Evolutionary conservation across 2,888 invertebrate genomes (phyloP).

Genomic region (Serrognathus titanus): DNA sequence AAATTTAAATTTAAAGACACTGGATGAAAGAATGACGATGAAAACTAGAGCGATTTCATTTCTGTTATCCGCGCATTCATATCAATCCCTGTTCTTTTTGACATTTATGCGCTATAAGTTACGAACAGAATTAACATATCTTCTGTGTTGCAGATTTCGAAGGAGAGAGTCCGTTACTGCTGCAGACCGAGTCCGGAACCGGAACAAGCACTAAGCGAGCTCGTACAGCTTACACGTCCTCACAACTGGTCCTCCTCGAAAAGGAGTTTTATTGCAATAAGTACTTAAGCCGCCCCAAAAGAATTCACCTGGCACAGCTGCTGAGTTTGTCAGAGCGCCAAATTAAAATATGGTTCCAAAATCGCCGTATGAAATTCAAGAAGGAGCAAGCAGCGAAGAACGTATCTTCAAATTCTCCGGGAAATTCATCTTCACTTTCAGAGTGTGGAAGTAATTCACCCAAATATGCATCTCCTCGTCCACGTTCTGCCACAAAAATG

Average conservation of each 20-base stretch:
- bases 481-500: constrained; percentile 9
- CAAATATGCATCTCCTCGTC: neutral
- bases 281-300: constrained; percentile 72
- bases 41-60: constrained; percentile 30
- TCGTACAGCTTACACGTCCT: constrained; percentile 77
- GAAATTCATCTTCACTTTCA: constrained; percentile 9
- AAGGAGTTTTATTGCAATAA: constrained; percentile 73
- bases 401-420: constrained; percentile 16
- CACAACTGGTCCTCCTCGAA: constrained; percentile 75
- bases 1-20: constrained; percentile 41
- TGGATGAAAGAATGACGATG: constrained; percentile 42
- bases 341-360: constrained; percentile 88
- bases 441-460: neutral
- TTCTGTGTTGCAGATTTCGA: constrained; percentile 13
- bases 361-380: constrained; percentile 75
- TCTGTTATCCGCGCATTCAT: constrained; percentile 30
- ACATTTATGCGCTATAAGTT: constrained; percentile 15
- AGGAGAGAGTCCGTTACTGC: neutral
- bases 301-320: constrained; percentile 71
- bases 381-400: constrained; percentile 51
- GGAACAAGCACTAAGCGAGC: constrained; percentile 58
- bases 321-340: constrained; percentile 73
- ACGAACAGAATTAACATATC: constrained; percentile 23
- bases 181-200: constrained; percentile 3
- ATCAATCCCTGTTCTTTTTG: constrained; percentile 28